These are phyloP conservation scores for Scaptomyza cyrtandrae DNA, from an alignment of 2,888 invertebrate genomes.

Conservation along the genomic window DNA sequence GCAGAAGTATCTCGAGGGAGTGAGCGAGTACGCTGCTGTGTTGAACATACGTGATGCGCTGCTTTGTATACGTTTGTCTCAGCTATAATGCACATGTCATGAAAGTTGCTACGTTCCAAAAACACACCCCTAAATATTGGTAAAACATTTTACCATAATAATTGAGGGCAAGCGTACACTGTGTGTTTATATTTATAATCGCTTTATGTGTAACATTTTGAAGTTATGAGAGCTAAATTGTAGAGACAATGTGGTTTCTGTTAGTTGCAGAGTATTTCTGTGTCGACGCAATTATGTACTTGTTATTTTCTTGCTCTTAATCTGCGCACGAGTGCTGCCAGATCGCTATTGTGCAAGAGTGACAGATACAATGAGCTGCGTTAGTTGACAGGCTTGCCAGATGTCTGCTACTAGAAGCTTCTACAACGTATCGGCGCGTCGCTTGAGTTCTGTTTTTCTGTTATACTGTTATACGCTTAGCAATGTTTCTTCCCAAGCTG, in stretches of 20 bases:
- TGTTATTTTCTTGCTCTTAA: background rate
- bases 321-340: constrained; percentile 2
- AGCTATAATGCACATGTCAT: background rate
- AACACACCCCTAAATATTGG: background rate
- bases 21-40: constrained; percentile 33
- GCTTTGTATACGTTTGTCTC: background rate
- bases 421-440: constrained; percentile 5
- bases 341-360: constrained; percentile 9
- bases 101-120: background rate
- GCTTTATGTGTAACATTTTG: background rate
- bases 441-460: constrained; percentile 17
- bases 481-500: background rate
- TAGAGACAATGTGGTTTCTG: background rate
- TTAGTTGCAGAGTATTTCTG: background rate
- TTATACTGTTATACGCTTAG: constrained; percentile 35
- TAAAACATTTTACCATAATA: background rate
- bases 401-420: constrained; percentile 36
- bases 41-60: constrained; percentile 13
- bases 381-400: constrained; percentile 27
- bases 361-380: background rate
- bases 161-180: background rate
- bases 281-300: background rate
- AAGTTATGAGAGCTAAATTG: background rate
- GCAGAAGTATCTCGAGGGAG: constrained; percentile 17
- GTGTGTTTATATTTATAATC: background rate